A percentile compares a stretch with the other conserved stretches of the same genome.
Conservation (phyloP, 2,113 vertebrate genomes). For the Tupaia chinensis region DNA sequence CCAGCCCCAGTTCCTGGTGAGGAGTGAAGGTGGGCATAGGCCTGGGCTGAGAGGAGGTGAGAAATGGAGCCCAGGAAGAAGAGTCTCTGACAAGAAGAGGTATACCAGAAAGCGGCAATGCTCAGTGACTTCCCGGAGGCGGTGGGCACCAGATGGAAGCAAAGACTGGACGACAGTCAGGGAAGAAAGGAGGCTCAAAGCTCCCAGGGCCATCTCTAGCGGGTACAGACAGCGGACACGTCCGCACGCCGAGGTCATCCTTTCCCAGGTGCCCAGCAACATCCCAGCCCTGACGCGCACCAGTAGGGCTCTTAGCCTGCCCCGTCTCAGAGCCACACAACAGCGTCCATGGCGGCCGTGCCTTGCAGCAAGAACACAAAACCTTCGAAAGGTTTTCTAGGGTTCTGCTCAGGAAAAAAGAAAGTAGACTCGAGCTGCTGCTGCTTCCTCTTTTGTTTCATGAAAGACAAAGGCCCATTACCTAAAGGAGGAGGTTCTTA, state of each 20-base stretch:
- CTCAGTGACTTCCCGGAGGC: background rate
- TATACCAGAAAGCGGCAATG: background rate
- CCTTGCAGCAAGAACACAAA: background rate
- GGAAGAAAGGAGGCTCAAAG: background rate
- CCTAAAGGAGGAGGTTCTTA: background rate
- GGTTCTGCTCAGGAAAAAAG: background rate
- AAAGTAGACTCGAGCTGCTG: background rate
- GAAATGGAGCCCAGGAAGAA: background rate
- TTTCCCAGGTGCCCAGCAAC: background rate
- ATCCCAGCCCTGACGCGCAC: background rate
- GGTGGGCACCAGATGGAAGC: background rate
- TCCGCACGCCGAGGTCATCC: no score
- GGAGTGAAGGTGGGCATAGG: background rate
- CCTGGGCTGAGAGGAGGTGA: background rate
- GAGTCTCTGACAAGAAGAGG: background rate
- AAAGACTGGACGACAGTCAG: background rate
- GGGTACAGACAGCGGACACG: background rate
- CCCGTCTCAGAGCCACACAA: background rate
- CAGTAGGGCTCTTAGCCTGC: background rate
- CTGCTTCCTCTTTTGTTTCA: background rate
- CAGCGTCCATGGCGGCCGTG: background rate
- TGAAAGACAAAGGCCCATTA: background rate
- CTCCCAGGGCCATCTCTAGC: background rate
- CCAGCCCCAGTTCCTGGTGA: background rate
- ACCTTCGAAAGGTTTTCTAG: background rate